phyloP scores from a whole-genome alignment of 2,797 vertebrate species.

The Spinus pinus region DNA sequence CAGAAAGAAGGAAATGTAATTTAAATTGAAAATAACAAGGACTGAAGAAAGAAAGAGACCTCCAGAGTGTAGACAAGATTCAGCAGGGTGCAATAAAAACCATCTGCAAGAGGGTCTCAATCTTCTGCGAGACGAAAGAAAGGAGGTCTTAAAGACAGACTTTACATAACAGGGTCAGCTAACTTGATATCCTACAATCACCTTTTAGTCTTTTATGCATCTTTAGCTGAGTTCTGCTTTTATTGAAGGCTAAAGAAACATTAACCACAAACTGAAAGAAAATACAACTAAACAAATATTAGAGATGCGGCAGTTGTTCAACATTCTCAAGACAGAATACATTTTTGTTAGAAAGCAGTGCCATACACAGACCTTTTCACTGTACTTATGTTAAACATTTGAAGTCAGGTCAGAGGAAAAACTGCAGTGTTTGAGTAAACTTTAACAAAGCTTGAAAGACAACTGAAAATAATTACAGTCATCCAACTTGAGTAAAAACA shows the following conservation, averaged over 20 bases:
- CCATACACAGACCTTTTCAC: background rate
- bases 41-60: background rate
- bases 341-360: background rate
- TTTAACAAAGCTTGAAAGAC: background rate
- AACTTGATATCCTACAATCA: background rate
- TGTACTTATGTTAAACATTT: background rate
- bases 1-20: background rate
- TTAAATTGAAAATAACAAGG: background rate
- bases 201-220: background rate
- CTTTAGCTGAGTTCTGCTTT: background rate
- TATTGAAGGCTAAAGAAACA: background rate
- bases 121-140: rapidly evolving
- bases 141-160: background rate
- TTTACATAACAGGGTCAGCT: background rate
- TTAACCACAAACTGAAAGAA: background rate
- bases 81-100: background rate
- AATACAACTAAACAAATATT: background rate
- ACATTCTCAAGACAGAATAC: background rate
- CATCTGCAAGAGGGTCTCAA: background rate
- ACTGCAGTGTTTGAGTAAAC: background rate
- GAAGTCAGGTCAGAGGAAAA: background rate
- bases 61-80: background rate
- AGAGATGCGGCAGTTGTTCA: background rate
- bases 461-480: background rate
- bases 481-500: background rate